A percentile compares a stretch with the other conserved stretches of the same genome.
Evolutionary conservation across 2,797 vertebrate genomes (phyloP).

Genomic region (Halcyon leucocephala): DNA sequence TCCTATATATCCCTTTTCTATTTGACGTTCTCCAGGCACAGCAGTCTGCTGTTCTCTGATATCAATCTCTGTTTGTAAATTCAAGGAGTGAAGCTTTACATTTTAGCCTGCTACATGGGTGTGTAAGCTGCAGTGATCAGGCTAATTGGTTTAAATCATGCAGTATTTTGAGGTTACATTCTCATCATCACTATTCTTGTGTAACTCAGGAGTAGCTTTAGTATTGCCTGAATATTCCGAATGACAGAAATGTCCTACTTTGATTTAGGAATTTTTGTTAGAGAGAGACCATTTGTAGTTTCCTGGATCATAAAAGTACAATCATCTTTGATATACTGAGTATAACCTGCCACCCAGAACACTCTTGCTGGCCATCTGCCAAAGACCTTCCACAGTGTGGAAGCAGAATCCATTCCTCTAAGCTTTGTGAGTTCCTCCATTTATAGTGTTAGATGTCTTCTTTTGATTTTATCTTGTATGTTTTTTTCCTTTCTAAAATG

Average conservation of each 20-base stretch:
- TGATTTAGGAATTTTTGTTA: not conserved
- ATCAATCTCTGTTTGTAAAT: fast-evolving
- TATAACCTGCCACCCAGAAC: not conserved
- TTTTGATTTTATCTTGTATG: not conserved
- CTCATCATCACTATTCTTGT: fast-evolving
- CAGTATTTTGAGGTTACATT: not conserved
- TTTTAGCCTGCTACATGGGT: not conserved
- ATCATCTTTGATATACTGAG: not conserved
- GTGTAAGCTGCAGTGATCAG: not conserved
- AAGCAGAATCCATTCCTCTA: not conserved
- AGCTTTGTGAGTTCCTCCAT: not conserved
- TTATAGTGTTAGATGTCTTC: not conserved
- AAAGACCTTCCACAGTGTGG: not conserved
- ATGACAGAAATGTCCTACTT: not conserved
- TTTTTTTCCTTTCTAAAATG: not conserved
- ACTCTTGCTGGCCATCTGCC: not conserved
- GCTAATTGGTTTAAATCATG: not conserved
- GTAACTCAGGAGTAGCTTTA: not conserved
- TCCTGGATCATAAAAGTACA: not conserved
- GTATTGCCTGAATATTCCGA: not conserved
- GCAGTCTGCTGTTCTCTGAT: not conserved
- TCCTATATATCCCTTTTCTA: not conserved
- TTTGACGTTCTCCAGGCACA: not conserved
- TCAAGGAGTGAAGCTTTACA: not conserved
- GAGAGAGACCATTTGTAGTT: not conserved